A percentile compares a stretch with the other conserved stretches of the same genome.
Conservation (phyloP, 2,797 vertebrate genomes). For the Argentina silus region DNA sequence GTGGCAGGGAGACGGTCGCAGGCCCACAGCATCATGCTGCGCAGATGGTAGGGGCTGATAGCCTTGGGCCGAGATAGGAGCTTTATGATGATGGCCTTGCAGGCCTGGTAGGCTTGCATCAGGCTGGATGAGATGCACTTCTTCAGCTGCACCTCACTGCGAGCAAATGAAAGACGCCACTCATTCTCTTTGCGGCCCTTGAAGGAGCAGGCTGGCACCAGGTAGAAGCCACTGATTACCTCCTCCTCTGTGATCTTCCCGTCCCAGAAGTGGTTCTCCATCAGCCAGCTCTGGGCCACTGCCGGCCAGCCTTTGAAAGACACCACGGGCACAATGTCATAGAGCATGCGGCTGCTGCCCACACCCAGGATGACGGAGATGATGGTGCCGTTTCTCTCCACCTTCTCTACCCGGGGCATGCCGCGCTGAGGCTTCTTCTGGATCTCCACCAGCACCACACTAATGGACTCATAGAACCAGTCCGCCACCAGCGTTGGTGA, state of each 20-base stretch:
- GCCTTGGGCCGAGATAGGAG: slow-evolving; percentile 92
- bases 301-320: slow-evolving; percentile 98
- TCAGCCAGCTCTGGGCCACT: slow-evolving; percentile 96
- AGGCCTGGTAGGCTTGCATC: slow-evolving; percentile 96
- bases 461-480: slow-evolving; percentile 94
- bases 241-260: slow-evolving; percentile 98
- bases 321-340: slow-evolving; percentile 94
- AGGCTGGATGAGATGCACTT: slow-evolving; percentile 95
- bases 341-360: slow-evolving; percentile 95
- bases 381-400: slow-evolving; percentile 90
- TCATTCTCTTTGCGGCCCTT: slow-evolving; percentile 94
- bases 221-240: slow-evolving; percentile 96
- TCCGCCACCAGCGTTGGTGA: slow-evolving; percentile 92
- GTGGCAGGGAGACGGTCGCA: slow-evolving; percentile 91
- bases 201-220: slow-evolving; percentile 91
- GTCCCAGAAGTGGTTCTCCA: slow-evolving; percentile 99
- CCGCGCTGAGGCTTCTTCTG: slow-evolving; percentile 95
- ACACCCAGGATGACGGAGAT: slow-evolving; percentile 93
- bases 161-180: slow-evolving; percentile 96
- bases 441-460: slow-evolving; percentile 90
- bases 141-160: slow-evolving; percentile 96
- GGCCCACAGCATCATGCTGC: slow-evolving; percentile 97
- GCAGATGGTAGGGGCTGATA: slow-evolving; percentile 93
- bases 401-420: slow-evolving; percentile 92
- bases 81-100: slow-evolving; percentile 93